Evolutionary conservation across 2,888 invertebrate species (phyloP).

Genomic region (Suillia variegata): DNA sequence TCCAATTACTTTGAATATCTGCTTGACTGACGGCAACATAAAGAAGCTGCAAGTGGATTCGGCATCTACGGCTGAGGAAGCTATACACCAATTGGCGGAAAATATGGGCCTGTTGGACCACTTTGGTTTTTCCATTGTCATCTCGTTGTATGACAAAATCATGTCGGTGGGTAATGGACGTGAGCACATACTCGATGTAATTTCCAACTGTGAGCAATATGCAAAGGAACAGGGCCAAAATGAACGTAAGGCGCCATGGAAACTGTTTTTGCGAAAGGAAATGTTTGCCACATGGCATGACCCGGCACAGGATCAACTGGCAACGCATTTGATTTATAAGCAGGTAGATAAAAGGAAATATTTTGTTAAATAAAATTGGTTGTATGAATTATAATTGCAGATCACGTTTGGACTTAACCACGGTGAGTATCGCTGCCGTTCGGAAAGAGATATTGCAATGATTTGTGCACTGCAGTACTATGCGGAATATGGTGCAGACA

Average conservation of each 20-base stretch:
- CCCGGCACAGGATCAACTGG: constrained; percentile 77
- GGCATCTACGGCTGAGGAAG: constrained; percentile 87
- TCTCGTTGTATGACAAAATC: constrained; percentile 87
- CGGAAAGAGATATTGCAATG: constrained; percentile 85
- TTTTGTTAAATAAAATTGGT: too few relatives aligned
- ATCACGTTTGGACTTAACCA: constrained; percentile 85
- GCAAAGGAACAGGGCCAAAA: constrained; percentile 87
- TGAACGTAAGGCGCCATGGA: constrained; percentile 87
- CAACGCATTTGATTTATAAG: constrained; percentile 88
- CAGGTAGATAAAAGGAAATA: constrained; percentile 65
- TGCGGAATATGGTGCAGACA: constrained; percentile 74
- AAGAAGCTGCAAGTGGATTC: constrained; percentile 87
- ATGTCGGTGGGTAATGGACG: constrained; percentile 85
- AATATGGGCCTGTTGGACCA: constrained; percentile 77
- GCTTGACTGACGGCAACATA: constrained; percentile 85
- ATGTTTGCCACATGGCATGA: constrained; percentile 94
- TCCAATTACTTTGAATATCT: constrained; percentile 80
- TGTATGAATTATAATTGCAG: constrained; percentile 25
- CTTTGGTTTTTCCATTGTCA: constrained; percentile 91
- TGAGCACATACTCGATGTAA: constrained; percentile 94
- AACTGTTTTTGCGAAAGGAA: constrained; percentile 85
- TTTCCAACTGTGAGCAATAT: constrained; percentile 95
- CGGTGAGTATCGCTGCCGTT: constrained; percentile 87
- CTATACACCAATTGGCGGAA: constrained; percentile 80
- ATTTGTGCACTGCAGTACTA: constrained; percentile 91